Evolutionary conservation across 2,113 vertebrate species (phyloP).

Genomic region (Amphiprion percula): DNA sequence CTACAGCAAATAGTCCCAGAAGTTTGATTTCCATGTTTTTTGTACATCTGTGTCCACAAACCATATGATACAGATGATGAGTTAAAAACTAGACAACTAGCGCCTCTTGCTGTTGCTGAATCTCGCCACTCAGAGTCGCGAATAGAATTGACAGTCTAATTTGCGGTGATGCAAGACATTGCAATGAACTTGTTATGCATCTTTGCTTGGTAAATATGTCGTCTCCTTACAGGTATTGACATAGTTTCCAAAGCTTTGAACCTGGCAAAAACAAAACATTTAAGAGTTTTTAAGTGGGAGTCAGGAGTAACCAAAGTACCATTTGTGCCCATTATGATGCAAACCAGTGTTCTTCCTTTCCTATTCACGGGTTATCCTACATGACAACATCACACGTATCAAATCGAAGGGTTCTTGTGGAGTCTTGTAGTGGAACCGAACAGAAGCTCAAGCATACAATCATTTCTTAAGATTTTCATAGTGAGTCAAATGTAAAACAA

Average conservation of each 20-base stretch:
- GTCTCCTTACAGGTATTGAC: slow-evolving; percentile 80
- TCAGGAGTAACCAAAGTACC: slow-evolving; percentile 40
- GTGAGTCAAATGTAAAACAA: too few species aligned
- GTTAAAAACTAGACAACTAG: slow-evolving; percentile 45
- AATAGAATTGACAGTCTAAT: slow-evolving; percentile 71
- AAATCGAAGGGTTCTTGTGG: background rate
- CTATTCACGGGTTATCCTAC: slow-evolving; percentile 3
- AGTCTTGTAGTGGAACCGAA: too few species aligned
- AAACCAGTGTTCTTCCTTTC: slow-evolving; percentile 11
- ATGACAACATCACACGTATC: background rate
- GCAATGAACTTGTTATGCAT: slow-evolving; percentile 75
- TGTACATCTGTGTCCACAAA: background rate
- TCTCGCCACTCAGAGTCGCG: slow-evolving; percentile 35
- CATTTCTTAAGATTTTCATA: too few species aligned
- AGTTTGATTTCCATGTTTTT: slow-evolving; percentile 13
- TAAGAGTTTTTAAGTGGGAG: slow-evolving; percentile 35
- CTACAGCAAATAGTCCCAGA: background rate
- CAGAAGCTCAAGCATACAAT: too few species aligned
- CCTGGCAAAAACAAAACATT: slow-evolving; percentile 64
- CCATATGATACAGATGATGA: background rate
- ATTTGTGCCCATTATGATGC: slow-evolving; percentile 27
- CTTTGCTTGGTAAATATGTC: slow-evolving; percentile 66
- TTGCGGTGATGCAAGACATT: slow-evolving; percentile 77
- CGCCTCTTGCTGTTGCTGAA: slow-evolving; percentile 14
- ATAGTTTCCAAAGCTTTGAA: slow-evolving; percentile 77